These are phyloP conservation scores for Colletes collaris DNA, from an alignment of 2,888 invertebrate genomes.

Conservation along the genomic window DNA sequence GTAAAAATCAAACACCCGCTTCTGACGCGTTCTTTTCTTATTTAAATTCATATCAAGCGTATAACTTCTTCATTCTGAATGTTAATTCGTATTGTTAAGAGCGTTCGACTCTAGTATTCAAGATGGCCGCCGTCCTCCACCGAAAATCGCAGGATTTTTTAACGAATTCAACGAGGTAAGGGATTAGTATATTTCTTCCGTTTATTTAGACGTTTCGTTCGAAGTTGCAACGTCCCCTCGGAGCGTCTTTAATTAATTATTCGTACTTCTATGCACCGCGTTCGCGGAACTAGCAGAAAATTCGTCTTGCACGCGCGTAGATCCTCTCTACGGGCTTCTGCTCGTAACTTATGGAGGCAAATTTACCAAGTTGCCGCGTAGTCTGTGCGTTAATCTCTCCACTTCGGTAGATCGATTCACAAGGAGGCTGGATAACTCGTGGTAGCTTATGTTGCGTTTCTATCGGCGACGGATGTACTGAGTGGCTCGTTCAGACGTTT, in stretches of 20 bases:
- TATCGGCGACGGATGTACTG: conserved; percentile 13
- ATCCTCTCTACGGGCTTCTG: neutral
- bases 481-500: conserved; percentile 14
- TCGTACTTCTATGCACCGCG: conserved; percentile 17
- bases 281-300: conserved; percentile 39
- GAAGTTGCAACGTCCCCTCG: neutral
- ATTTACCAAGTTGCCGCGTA: conserved; percentile 15
- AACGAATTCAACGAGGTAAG: neutral
- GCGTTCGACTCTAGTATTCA: neutral
- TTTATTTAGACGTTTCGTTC: conserved; percentile 11
- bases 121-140: neutral
- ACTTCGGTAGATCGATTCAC: conserved; percentile 31
- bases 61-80: too few species aligned
- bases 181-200: conserved; percentile 3
- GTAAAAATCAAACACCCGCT: conserved; percentile 20
- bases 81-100: too few species aligned
- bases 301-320: neutral
- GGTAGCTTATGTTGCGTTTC: conserved; percentile 4
- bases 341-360: conserved; percentile 27
- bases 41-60: too few species aligned
- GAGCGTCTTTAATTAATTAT: conserved; percentile 43
- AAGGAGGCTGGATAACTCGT: neutral
- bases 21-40: too few species aligned
- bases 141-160: too few species aligned
- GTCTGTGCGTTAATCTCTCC: conserved; percentile 25